These are phyloP conservation scores for Corythucha ciliata DNA, from an alignment of 2,888 invertebrate species.

Conservation along the genomic window DNA sequence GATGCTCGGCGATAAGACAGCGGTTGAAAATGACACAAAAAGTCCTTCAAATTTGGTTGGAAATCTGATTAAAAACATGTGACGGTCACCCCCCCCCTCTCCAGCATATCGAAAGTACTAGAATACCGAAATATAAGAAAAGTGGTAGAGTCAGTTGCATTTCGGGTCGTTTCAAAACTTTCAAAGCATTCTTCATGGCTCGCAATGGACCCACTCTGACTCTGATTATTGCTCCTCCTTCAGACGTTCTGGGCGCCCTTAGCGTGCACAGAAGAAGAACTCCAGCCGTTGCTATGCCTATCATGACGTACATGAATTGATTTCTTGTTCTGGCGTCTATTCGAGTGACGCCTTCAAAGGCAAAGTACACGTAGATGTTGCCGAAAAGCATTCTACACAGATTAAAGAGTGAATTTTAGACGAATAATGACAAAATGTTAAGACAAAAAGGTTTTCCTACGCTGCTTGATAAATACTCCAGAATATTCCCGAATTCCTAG, in stretches of 20 bases:
- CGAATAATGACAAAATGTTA: too few species aligned
- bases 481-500: slow-evolving; percentile 89
- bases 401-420: too few species aligned
- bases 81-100: too few species aligned
- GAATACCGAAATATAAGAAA: too few species aligned
- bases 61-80: too few species aligned
- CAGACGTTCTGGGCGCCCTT: slow-evolving; percentile 44
- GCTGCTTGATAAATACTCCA: slow-evolving; percentile 94
- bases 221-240: slow-evolving; percentile 41
- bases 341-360: slow-evolving; percentile 68
- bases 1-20: slow-evolving; percentile 73
- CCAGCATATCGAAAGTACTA: too few species aligned
- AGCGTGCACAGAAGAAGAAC: slow-evolving; percentile 53
- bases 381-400: slow-evolving; percentile 81
- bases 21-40: too few species aligned
- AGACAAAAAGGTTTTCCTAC: too few species aligned
- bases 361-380: slow-evolving; percentile 87
- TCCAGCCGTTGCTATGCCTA: slow-evolving; percentile 45
- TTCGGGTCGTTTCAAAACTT: slow-evolving; percentile 65
- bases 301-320: slow-evolving; percentile 72
- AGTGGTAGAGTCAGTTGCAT: slow-evolving; percentile 78
- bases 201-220: slow-evolving; percentile 51
- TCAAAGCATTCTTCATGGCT: slow-evolving; percentile 64
- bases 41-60: too few species aligned
- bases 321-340: slow-evolving; percentile 64